These are phyloP conservation scores for Tuberolachnus salignus DNA, from an alignment of 2,888 invertebrate species.

Conservation along the genomic window DNA sequence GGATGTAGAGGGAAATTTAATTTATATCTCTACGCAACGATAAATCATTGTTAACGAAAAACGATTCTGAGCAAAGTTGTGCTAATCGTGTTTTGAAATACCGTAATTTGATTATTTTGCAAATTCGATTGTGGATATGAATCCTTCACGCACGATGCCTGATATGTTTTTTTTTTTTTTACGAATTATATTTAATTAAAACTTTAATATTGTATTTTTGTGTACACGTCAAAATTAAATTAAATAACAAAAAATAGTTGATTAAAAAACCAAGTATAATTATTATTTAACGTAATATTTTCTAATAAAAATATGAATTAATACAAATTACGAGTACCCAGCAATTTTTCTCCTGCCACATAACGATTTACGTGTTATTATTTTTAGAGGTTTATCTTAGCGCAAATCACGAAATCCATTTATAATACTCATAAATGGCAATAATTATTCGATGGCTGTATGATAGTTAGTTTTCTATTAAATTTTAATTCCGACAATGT, in stretches of 20 bases:
- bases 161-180: background rate
- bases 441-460: constrained; percentile 2
- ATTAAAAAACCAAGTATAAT: background rate
- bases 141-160: no score
- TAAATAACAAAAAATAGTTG: background rate
- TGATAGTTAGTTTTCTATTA: background rate
- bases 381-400: background rate
- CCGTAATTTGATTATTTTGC: no score
- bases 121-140: background rate
- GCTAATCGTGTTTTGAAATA: no score
- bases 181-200: background rate
- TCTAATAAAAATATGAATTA: background rate
- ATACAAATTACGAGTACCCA: background rate
- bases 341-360: background rate
- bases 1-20: no score
- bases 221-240: background rate
- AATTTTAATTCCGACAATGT: no score
- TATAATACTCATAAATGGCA: constrained; percentile 30
- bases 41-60: no score
- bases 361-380: background rate
- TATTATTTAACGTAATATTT: background rate
- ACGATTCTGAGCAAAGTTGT: no score
- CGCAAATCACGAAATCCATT: constrained; percentile 13
- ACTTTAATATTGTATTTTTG: background rate
- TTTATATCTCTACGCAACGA: no score